Percentiles rank a stretch among this genome's conserved stretches.
Conservation (phyloP, 1,140 invertebrate species). For the Drosophila nikananu region DNA sequence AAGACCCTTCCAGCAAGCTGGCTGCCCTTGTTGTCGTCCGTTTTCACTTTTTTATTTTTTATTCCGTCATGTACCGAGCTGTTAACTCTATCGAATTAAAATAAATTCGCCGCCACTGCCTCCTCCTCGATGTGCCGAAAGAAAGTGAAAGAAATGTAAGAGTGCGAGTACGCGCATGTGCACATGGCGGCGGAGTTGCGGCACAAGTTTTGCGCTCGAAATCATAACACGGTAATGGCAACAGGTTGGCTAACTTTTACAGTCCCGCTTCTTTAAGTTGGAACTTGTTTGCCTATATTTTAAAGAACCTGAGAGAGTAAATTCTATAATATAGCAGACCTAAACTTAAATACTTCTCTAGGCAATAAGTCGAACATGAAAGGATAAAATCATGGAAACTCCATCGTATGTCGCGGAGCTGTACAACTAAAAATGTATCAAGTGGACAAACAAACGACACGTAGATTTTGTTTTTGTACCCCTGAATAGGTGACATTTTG, state of each 20-base stretch:
- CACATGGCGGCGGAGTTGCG: constrained; percentile 52
- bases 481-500: neutral
- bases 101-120: constrained; percentile 29
- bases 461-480: neutral
- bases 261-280: constrained; percentile 19
- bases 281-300: constrained; percentile 10
- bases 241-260: constrained; percentile 56
- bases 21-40: constrained; percentile 62
- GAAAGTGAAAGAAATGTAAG: constrained; percentile 57
- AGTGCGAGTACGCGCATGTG: constrained; percentile 24
- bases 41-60: constrained; percentile 66
- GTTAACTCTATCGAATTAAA: constrained; percentile 76
- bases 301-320: neutral
- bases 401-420: too few species aligned
- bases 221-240: constrained; percentile 56
- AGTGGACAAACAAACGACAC: neutral
- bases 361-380: neutral
- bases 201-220: constrained; percentile 59
- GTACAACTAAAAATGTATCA: too few species aligned
- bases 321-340: neutral
- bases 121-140: constrained; percentile 12
- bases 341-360: neutral
- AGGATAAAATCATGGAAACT: too few species aligned
- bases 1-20: constrained; percentile 44
- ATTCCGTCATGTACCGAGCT: constrained; percentile 48